phyloP scores from a whole-genome alignment of 2,797 vertebrate genomes.

The Tinamus major region DNA sequence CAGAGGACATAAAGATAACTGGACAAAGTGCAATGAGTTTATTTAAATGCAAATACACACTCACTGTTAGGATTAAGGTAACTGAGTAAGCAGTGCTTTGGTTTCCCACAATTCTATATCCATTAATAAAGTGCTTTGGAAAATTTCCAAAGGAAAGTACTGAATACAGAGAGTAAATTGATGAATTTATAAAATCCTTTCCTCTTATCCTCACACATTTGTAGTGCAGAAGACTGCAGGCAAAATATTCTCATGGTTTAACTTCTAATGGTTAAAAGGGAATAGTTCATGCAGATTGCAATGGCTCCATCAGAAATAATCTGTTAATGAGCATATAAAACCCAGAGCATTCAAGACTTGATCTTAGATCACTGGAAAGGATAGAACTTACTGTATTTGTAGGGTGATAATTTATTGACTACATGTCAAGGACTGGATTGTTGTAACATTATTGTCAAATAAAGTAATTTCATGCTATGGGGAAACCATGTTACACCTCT shows the following conservation, averaged over 20 bases:
- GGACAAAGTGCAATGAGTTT: background rate
- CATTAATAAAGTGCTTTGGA: background rate
- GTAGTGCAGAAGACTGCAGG: background rate
- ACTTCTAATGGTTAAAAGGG: background rate
- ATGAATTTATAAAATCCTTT: background rate
- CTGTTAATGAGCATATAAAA: background rate
- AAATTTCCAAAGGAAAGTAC: background rate
- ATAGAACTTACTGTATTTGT: background rate
- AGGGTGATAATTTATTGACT: background rate
- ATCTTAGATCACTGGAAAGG: background rate
- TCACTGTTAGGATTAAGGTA: background rate
- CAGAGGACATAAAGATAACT: background rate
- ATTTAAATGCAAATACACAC: background rate
- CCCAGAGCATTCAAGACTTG: background rate
- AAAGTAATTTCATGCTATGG: background rate
- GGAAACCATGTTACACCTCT: background rate
- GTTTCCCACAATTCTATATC: slow-evolving; percentile 9
- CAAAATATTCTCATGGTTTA: background rate
- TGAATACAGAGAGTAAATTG: slow-evolving; percentile 10
- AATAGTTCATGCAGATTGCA: background rate
- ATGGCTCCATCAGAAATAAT: background rate
- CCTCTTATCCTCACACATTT: background rate
- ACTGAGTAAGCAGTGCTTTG: background rate
- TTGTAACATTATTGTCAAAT: background rate
- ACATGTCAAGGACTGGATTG: background rate